phyloP scores from a whole-genome alignment of 2,888 invertebrate species.

The Trichogramma dendrolimi region DNA sequence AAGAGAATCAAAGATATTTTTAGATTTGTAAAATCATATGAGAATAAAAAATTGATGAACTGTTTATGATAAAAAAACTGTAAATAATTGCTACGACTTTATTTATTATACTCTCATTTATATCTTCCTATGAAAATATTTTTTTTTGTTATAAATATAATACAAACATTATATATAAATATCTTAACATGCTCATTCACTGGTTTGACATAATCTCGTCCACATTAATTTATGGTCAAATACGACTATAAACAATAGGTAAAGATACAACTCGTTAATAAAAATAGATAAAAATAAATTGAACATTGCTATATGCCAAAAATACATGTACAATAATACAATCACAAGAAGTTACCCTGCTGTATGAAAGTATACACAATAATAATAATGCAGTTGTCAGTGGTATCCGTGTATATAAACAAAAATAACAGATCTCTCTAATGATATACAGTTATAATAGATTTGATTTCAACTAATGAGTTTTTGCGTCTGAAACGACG shows the following conservation, averaged over 20 bases:
- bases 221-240: conserved; percentile 3
- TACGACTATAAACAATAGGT: conserved; percentile 21
- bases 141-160: conserved; percentile 17
- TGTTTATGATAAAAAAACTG: too few species aligned
- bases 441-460: conserved; percentile 4
- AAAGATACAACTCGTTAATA: conserved; percentile 20
- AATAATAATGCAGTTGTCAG: conserved; percentile 22
- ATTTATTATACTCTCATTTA: not conserved
- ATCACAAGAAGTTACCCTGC: conserved; percentile 22
- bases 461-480: conserved; percentile 8
- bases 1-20: too few species aligned
- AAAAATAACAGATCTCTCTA: conserved; percentile 22
- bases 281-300: conserved; percentile 15
- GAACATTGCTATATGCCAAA: conserved; percentile 13
- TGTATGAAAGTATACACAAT: conserved; percentile 24
- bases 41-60: too few species aligned
- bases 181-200: conserved; percentile 2
- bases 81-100: too few species aligned
- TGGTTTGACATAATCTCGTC: conserved; percentile 21
- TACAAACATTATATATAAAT: conserved; percentile 22
- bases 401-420: not conserved
- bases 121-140: not conserved
- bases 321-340: conserved; percentile 13
- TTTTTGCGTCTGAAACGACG: conserved; percentile 20
- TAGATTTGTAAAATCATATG: too few species aligned